Base-by-base conservation (phyloP, 1,140 invertebrate genomes). In the Lasaia peninsularis region DNA sequence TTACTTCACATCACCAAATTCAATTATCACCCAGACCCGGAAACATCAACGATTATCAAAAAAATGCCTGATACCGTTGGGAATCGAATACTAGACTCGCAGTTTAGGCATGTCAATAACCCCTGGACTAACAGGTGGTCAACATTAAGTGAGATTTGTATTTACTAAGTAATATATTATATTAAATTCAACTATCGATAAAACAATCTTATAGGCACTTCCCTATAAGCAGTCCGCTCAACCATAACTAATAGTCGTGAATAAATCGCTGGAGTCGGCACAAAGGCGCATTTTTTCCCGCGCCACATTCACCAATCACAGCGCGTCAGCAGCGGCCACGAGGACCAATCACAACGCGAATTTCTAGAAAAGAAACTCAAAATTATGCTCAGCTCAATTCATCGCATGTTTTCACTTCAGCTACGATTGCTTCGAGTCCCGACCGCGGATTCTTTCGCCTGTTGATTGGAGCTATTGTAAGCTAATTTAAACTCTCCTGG, bases 161-260 rank as follows among this genome's bases (percentile, higher is more conserved):
- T 24, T 24, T 5, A 24, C 21, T 24, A 24, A 24, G 2, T 24
- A 2, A 24, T 24, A 24, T n/a, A n/a, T n/a, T n/a, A n/a, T 44
- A 2, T 18, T 8, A 16, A 16, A 10, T 44, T 10, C 16, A 3
- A 24, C 16, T 31, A 12, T 55, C 58, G 58, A 60, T 40, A 55
- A 14, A 6, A 11, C 10, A 54, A 34, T 16, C 1, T 1, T 12
- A 1, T 12, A 32, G 10, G 44, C 49, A 58, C 73, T 69, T 58
- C 76, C 50, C 73, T 80, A 75, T 32, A 35, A 33, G 56, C 60
- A 74, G 62, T 80, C 76, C 75, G 63, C 73, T 44, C 74, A 73
- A 79, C 78, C 83, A 73, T 84, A 84, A 86, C 80, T 86, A 86
- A 86, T 84, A 82, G 80, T 80, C 69, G 79, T 73, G 81, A 81